These are phyloP conservation scores for Scatophagus argus DNA, from an alignment of 2,113 vertebrate species.

Conservation along the genomic window DNA sequence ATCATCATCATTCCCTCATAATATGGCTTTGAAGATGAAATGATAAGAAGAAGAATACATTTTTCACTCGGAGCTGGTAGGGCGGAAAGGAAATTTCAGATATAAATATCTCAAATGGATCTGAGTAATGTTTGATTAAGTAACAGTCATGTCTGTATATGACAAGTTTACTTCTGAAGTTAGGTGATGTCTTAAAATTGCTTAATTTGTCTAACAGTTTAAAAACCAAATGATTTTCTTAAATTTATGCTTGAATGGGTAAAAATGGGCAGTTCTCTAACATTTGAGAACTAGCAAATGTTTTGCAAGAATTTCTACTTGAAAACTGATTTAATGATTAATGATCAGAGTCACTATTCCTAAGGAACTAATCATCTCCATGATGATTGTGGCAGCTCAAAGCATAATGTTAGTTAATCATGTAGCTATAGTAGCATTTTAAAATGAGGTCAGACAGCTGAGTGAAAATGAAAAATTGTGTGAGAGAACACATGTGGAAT, in stretches of 20 bases:
- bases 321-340: not conserved
- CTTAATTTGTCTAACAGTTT: not conserved
- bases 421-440: not conserved
- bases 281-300: not conserved
- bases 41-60: not conserved
- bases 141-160: not conserved
- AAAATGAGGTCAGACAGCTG: not conserved
- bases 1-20: not conserved
- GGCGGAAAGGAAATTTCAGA: conserved; percentile 24
- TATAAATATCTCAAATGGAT: conserved; percentile 14
- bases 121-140: conserved; percentile 18
- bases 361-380: not conserved
- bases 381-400: not conserved
- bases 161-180: not conserved
- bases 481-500: not conserved
- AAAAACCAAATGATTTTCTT: not conserved
- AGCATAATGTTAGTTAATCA: not conserved
- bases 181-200: not conserved
- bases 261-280: not conserved
- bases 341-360: not conserved
- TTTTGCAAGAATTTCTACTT: not conserved
- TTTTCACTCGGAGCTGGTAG: not conserved
- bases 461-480: not conserved
- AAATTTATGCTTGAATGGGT: not conserved
- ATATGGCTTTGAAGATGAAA: conserved; percentile 2